Evolutionary conservation across 2,797 vertebrate species (phyloP).

Genomic region (Galago senegalensis): DNA sequence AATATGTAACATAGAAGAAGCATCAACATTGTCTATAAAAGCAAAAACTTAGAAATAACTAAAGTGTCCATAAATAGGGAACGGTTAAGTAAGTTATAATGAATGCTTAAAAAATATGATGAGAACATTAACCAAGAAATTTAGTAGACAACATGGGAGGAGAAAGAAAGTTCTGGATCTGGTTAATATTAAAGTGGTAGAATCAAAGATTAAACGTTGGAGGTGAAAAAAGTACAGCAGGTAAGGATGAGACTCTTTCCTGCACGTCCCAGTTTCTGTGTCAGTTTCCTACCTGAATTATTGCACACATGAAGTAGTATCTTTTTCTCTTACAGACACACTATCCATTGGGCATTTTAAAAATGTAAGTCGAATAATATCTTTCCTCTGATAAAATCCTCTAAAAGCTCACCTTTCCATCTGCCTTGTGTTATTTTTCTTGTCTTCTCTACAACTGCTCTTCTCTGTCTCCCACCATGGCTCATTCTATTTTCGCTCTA

Average conservation of each 20-base stretch:
- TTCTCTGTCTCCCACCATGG: accelerated
- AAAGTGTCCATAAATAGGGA: not conserved
- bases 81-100: not conserved
- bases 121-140: not conserved
- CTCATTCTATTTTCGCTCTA: not conserved
- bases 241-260: not conserved
- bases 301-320: too few species aligned
- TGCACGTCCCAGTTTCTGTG: not conserved
- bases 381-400: not conserved
- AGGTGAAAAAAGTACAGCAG: not conserved
- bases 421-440: not conserved
- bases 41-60: not conserved
- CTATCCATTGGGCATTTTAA: not conserved
- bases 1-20: too few species aligned
- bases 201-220: not conserved
- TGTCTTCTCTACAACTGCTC: not conserved
- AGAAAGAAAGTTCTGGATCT: not conserved
- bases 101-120: not conserved
- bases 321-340: not conserved
- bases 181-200: not conserved
- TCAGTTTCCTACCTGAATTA: not conserved
- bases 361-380: not conserved
- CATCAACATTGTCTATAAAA: not conserved
- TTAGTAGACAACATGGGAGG: not conserved
- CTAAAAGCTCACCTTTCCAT: not conserved